phyloP scores from a whole-genome alignment of 2,113 vertebrate species.

The Nesoenas mayeri region DNA sequence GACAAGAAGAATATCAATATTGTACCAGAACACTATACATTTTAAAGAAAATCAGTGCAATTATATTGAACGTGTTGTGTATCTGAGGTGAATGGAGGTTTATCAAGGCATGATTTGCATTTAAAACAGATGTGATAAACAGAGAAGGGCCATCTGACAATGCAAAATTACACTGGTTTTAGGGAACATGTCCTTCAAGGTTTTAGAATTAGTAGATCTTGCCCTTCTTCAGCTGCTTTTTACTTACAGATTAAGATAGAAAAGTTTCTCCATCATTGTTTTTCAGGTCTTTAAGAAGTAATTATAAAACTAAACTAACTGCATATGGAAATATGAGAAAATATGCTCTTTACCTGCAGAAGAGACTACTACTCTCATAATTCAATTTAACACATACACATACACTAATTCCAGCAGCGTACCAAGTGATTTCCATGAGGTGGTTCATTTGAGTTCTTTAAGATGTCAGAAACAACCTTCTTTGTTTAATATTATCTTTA shows the following conservation, averaged over 20 bases:
- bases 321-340: not conserved
- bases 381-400: not conserved
- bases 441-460: not conserved
- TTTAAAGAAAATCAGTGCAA: not conserved
- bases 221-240: not conserved
- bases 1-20: not conserved
- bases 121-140: slow-evolving; percentile 15
- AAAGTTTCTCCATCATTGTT: not conserved
- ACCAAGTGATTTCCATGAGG: not conserved
- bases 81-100: not conserved
- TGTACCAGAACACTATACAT: not conserved
- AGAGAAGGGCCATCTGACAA: not conserved
- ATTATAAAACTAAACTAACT: slow-evolving; percentile 18
- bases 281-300: slow-evolving; percentile 21
- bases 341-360: not conserved
- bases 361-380: not conserved
- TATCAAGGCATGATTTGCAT: not conserved
- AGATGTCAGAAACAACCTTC: slow-evolving; percentile 6
- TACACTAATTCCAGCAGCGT: not conserved
- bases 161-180: not conserved
- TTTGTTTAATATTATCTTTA: slow-evolving; percentile 38
- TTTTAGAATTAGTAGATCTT: not conserved
- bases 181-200: not conserved
- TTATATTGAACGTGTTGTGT: not conserved
- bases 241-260: not conserved